Base-by-base conservation (phyloP, 2,797 vertebrate genomes). In the Macropodus opercularis region DNA sequence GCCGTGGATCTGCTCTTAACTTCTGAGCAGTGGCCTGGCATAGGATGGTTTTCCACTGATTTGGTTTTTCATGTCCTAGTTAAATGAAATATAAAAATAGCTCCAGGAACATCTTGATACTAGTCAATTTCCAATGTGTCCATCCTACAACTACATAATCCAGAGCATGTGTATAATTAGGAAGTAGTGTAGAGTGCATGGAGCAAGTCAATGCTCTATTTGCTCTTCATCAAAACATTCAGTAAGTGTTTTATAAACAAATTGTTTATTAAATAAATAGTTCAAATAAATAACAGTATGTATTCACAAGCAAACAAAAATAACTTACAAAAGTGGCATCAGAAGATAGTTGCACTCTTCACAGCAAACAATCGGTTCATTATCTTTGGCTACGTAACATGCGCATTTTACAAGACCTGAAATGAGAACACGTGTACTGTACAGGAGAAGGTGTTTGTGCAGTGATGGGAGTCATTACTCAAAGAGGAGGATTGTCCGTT, bases 331-430 rank as follows among this genome's bases (percentile, higher is more conserved):
- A 88, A 81, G 62, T 87, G 72, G 72, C 86, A 87, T 82, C 46
- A 42, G 69, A 66, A 69, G 75, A 75, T 79, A 68, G 73, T 77
- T 40, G 85, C 73, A 83, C 62, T 69, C 56, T 76, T 84, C 73
- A 84, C 84, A 85, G 81, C 15, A 74, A 68, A 88, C 84, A 90
- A 86, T 85, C 79, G 87, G 60, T 80, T 80, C 68, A 84, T 71
- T 80, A 71, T 93, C 92, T 94, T 94, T 94, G 93, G 92, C 90
- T 80, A 80, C 77, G 77, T 81, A 72, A 85, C 83, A 81, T 87
- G 71, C 78, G 52, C 69, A 68, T 77, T 77, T 75, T 85, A 82
- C 65, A 18, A 48, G 48, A 72, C 52, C 50, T 22, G 50, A 63
- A 64, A 57, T 29, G 15, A 71, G 40, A 71, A 65, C 32, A 54